Conservation (phyloP, 2,888 invertebrate genomes). For the Lypha dubia region DNA sequence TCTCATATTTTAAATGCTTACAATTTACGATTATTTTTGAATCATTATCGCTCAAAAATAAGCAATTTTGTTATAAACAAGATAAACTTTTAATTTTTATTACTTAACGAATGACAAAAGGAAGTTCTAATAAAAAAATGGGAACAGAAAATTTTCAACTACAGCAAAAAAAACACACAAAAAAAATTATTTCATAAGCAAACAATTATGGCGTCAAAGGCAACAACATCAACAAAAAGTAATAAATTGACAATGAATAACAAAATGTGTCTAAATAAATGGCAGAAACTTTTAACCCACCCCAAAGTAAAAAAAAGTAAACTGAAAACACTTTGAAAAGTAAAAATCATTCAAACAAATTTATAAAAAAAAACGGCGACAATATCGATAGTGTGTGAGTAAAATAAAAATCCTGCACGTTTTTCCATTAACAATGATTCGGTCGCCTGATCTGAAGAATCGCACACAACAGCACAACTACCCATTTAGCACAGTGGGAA, state of each 20-base stretch:
- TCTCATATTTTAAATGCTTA: background rate
- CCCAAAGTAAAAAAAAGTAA: slow-evolving; percentile 38
- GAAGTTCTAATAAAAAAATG: slow-evolving; percentile 39
- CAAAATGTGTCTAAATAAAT: slow-evolving; percentile 57
- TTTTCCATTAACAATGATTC: slow-evolving; percentile 47
- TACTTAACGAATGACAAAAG: slow-evolving; percentile 42
- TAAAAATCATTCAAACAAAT: slow-evolving; percentile 43
- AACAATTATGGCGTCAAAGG: slow-evolving; percentile 66
- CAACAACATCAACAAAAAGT: slow-evolving; percentile 21
- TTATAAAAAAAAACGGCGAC: slow-evolving; percentile 58
- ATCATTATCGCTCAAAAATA: slow-evolving; percentile 59
- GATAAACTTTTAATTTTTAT: slow-evolving; percentile 36
- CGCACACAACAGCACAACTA: background rate
- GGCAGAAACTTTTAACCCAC: slow-evolving; percentile 55
- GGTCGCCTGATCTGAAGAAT: background rate
- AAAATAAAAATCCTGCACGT: slow-evolving; percentile 49
- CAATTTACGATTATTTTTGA: slow-evolving; percentile 39
- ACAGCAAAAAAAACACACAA: slow-evolving; percentile 1
- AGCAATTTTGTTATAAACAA: slow-evolving; percentile 46
- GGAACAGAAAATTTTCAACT: slow-evolving; percentile 13
- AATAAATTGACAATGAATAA: slow-evolving; percentile 41
- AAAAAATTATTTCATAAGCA: slow-evolving; percentile 13
- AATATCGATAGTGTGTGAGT: slow-evolving; percentile 40
- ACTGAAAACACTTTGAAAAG: slow-evolving; percentile 20
- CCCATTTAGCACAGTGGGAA: background rate